Evolutionary conservation across 2,113 vertebrate genomes (phyloP).

Genomic region (Notechis scutatus): DNA sequence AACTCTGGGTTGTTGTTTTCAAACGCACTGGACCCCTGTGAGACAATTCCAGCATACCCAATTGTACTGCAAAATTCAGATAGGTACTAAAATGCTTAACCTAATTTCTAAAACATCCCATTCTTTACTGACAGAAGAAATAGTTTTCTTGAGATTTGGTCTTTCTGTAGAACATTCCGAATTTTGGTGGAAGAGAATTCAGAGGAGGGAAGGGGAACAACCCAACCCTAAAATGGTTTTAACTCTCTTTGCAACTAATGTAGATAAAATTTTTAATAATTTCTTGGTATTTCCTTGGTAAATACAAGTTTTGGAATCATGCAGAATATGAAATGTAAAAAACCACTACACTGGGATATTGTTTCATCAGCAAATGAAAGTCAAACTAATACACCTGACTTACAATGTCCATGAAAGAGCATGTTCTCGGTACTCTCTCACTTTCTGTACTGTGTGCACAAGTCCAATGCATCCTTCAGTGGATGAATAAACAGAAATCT

Average conservation of each 20-base stretch:
- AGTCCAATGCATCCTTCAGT: background rate
- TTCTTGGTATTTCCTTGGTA: background rate
- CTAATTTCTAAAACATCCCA: background rate
- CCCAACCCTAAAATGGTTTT: background rate
- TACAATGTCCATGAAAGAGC: background rate
- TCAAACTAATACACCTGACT: background rate
- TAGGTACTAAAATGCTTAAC: background rate
- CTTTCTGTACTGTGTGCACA: background rate
- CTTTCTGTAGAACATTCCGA: background rate
- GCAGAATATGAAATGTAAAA: background rate
- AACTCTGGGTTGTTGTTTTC: background rate
- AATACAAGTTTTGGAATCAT: background rate
- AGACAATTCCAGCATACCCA: background rate
- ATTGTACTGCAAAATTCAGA: background rate
- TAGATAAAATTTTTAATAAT: background rate
- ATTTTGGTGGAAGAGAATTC: background rate
- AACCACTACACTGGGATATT: background rate
- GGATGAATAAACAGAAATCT: background rate
- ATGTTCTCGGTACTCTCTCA: background rate
- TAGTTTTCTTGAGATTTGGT: background rate
- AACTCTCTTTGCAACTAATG: background rate
- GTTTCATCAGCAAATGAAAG: background rate
- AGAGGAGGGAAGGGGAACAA: accelerated
- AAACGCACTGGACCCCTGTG: background rate
- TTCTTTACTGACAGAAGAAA: background rate